Base-by-base conservation (phyloP, 2,797 vertebrate genomes). In the Parauchenoglanis ngamensis region DNA sequence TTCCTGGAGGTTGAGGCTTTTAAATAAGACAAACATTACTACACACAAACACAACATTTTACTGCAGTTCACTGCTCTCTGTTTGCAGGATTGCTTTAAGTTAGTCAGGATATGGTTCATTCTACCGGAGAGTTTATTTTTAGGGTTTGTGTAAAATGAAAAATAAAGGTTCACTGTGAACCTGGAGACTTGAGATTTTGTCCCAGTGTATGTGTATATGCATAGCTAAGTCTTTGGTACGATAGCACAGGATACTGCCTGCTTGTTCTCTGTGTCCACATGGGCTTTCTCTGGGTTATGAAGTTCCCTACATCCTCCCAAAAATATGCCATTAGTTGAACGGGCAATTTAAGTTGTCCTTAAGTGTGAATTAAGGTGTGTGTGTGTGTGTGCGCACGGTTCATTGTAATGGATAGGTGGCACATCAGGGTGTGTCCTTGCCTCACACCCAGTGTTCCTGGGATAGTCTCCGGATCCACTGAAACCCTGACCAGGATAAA, bases 21-120 rank as follows among this genome's bases (percentile, higher is more conserved):
- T 31, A 52, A 28, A 67, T 67, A 17, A 67, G 15, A 83, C 61
- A 67, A 67, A 81, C 23, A 61, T 59, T 40, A 40, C 28, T 13
- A 40, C 12, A 81, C 7, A 44, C 35, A 49, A 79, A 44, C 78
- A 44, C 57, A 61, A n/a, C 8, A 35, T 83, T 54, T 90, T 92
- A 72, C 46, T 67, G 79, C 4, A 59, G 13, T 83, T 82, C 54
- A 40, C 28, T 44, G 17, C 67, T 57, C 21, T 56, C 59, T 54
- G 23, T 52, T 86, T 40, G 73, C 13, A 73, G 52, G 68, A 61
- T 80, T 59, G 28, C 59, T 85, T 85, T 25, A 79, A 78, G 52
- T 40, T 68, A 73, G 78, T 61, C 35, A n/a, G 31, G 23, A n/a
- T 81, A 8, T 63, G 23, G 23, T 46, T 23, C 10, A 79, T 35